These are phyloP conservation scores for Sciurus niger DNA, from an alignment of 2,113 vertebrate genomes.

Conservation along the genomic window DNA sequence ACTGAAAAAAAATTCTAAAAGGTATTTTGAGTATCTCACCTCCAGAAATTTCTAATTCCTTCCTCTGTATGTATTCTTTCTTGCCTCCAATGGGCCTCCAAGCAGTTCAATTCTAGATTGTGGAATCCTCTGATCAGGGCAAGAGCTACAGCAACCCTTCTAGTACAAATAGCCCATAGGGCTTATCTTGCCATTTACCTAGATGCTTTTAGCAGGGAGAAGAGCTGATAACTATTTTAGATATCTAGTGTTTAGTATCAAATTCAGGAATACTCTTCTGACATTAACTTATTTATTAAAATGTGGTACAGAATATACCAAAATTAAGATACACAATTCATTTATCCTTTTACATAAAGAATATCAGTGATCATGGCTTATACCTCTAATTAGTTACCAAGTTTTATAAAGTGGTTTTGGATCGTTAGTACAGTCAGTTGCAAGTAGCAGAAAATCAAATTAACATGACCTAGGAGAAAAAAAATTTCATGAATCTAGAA, in stretches of 20 bases:
- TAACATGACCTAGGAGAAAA: background rate
- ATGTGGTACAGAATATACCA: background rate
- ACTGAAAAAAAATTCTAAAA: background rate
- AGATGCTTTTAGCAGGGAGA: background rate
- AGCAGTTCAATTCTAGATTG: background rate
- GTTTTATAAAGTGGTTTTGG: constrained; percentile 26
- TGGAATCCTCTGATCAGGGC: background rate
- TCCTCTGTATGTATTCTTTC: background rate
- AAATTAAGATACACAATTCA: background rate
- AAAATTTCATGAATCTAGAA: background rate
- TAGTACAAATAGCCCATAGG: background rate
- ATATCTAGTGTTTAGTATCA: background rate
- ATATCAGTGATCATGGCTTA: constrained; percentile 5
- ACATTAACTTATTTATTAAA: constrained; percentile 29
- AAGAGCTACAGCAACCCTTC: background rate
- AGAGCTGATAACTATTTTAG: background rate
- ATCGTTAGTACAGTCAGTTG: background rate
- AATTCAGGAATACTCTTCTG: background rate
- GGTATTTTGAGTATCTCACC: background rate
- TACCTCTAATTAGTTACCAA: background rate
- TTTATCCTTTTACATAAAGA: constrained; percentile 33
- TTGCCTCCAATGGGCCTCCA: background rate
- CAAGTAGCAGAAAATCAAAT: background rate
- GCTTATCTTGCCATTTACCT: background rate
- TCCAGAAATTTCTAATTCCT: constrained; percentile 25